phyloP scores from a whole-genome alignment of 2,113 vertebrate species.

The Gasterosteus nipponicus region DNA sequence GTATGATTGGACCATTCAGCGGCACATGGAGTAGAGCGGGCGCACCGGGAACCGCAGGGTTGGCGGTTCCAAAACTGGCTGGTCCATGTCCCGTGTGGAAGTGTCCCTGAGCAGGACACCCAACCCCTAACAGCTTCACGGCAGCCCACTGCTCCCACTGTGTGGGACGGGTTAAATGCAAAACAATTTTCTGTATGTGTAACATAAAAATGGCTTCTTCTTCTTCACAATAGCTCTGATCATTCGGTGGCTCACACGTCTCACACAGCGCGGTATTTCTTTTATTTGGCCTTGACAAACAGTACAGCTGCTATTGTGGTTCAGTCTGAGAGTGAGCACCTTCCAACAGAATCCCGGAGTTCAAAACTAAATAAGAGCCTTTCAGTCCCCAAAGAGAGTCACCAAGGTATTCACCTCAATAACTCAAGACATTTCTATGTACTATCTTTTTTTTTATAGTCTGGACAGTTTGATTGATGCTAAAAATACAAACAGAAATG shows the following conservation, averaged over 20 bases:
- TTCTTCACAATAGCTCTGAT: conserved; percentile 11
- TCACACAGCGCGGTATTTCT: neutral
- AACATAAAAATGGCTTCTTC: too few relatives aligned
- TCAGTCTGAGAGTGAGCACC: conserved; percentile 11
- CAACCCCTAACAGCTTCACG: too few relatives aligned
- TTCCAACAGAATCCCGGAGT: neutral
- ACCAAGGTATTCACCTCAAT: conserved; percentile 19
- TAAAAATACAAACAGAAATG: conserved; percentile 11
- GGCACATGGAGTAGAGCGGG: too few relatives aligned
- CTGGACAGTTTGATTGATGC: neutral
- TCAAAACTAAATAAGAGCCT: neutral
- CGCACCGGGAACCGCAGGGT: too few relatives aligned
- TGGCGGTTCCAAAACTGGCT: too few relatives aligned
- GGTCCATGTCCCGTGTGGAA: too few relatives aligned
- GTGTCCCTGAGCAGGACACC: too few relatives aligned
- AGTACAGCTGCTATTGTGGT: neutral
- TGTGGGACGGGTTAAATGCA: too few relatives aligned
- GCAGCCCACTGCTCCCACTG: too few relatives aligned
- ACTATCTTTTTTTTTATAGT: conserved; percentile 3
- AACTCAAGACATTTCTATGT: neutral
- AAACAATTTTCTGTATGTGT: too few relatives aligned
- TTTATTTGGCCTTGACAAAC: neutral
- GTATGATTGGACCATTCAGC: too few relatives aligned
- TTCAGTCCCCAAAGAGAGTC: conserved; percentile 23
- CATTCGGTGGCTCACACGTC: conserved; percentile 4